Evolutionary conservation across 2,797 vertebrate genomes (phyloP).

Genomic region (Phaenicophaeus curvirostris): DNA sequence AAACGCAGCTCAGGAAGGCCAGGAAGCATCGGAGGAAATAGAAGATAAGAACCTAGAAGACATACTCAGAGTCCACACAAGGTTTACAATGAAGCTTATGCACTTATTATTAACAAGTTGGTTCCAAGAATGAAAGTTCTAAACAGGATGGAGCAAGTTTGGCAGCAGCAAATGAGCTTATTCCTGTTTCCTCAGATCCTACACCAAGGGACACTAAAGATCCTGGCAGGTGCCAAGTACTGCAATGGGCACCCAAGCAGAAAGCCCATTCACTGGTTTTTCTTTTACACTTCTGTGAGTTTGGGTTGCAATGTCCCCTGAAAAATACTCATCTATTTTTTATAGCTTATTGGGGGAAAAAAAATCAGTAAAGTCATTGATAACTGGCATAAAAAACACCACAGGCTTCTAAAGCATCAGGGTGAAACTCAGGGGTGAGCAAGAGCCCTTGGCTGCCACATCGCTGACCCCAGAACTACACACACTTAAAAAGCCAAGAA

Average conservation of each 20-base stretch:
- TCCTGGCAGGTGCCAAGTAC: background rate
- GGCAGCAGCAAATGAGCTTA: background rate
- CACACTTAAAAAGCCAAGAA: background rate
- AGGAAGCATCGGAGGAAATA: conserved; percentile 96
- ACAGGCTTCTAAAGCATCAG: background rate
- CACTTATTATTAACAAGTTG: background rate
- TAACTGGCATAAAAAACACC: background rate
- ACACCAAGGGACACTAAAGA: background rate
- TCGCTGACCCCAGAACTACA: background rate
- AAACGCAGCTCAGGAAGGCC: conserved; percentile 94
- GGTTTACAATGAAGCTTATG: background rate
- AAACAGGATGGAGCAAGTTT: background rate
- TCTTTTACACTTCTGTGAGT: background rate
- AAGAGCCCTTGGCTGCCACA: background rate
- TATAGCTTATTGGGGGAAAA: background rate
- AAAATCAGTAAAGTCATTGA: background rate
- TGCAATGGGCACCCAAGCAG: background rate
- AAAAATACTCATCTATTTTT: background rate
- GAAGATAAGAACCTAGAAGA: conserved; percentile 93
- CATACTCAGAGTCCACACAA: background rate
- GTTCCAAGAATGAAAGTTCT: background rate
- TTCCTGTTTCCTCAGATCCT: background rate
- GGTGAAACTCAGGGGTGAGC: background rate
- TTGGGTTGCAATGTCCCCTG: background rate
- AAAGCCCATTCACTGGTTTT: background rate